These are phyloP conservation scores for Sinocyclocheilus anshuiensis DNA, from an alignment of 2,113 vertebrate species.

Conservation along the genomic window DNA sequence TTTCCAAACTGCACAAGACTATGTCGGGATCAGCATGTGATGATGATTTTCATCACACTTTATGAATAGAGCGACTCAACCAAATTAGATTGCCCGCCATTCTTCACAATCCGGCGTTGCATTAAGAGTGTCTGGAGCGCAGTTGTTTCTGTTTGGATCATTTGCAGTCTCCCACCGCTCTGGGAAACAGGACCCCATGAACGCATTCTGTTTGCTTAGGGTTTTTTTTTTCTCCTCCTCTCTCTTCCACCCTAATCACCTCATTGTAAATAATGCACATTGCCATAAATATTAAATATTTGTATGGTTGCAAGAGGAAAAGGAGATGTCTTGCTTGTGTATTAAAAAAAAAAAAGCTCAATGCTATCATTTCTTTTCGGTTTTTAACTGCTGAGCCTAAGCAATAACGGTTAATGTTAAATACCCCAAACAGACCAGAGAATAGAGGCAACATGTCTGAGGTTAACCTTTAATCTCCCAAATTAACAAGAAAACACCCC, in stretches of 20 bases:
- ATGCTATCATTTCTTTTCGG: slow-evolving; percentile 9
- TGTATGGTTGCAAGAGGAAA: background rate
- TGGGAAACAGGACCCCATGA: slow-evolving; percentile 15
- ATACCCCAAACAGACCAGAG: slow-evolving; percentile 51
- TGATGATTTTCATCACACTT: slow-evolving; percentile 47
- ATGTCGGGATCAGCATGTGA: slow-evolving; percentile 53
- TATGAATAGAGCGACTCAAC: slow-evolving; percentile 53
- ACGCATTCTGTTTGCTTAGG: slow-evolving; percentile 42
- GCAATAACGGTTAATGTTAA: slow-evolving; percentile 50
- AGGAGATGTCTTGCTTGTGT: background rate
- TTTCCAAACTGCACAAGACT: slow-evolving; percentile 37
- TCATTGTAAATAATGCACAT: slow-evolving; percentile 46
- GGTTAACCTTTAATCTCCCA: slow-evolving; percentile 62
- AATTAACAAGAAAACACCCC: slow-evolving; percentile 57
- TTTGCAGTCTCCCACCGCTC: slow-evolving; percentile 55
- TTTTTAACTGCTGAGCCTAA: slow-evolving; percentile 34
- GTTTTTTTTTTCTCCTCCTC: background rate
- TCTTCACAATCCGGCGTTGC: slow-evolving; percentile 47
- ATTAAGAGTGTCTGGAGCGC: slow-evolving; percentile 46
- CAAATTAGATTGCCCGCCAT: slow-evolving; percentile 54
- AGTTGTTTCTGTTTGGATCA: slow-evolving; percentile 49
- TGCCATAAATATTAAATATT: slow-evolving; percentile 35
- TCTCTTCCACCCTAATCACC: slow-evolving; percentile 36
- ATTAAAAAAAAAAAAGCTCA: background rate
- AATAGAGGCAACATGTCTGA: slow-evolving; percentile 56